These are phyloP conservation scores for Unio pictorum DNA, from an alignment of 2,888 invertebrate species.

Conservation along the genomic window DNA sequence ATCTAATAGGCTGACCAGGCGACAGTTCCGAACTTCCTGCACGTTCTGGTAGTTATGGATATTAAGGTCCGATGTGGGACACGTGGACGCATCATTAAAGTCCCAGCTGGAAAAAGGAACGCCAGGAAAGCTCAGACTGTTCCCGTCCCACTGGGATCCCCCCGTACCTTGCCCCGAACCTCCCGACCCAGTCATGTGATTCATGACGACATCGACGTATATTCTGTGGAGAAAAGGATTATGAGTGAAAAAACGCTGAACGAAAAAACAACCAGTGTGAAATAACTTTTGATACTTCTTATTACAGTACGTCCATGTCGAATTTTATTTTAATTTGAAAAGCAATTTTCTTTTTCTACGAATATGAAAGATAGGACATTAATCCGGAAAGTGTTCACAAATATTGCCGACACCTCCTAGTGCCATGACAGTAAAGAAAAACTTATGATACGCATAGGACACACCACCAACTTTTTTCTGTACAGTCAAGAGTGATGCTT, in stretches of 20 bases:
- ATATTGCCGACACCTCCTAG: too few species aligned
- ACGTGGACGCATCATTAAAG: slow-evolving; percentile 74
- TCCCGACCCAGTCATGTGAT: slow-evolving; percentile 84
- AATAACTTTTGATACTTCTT: too few species aligned
- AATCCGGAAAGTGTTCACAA: too few species aligned
- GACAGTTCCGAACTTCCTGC: slow-evolving; percentile 76
- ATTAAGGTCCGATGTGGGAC: slow-evolving; percentile 72
- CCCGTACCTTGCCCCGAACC: slow-evolving; percentile 76
- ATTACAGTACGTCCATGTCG: too few species aligned
- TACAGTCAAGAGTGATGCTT: too few species aligned
- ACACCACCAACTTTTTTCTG: too few species aligned
- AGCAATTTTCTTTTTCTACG: too few species aligned
- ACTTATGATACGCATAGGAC: too few species aligned
- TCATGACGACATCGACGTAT: slow-evolving; percentile 85
- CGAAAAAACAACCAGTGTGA: too few species aligned
- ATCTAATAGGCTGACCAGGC: slow-evolving; percentile 82
- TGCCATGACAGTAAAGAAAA: too few species aligned
- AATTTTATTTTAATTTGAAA: too few species aligned
- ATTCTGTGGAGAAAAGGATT: slow-evolving; percentile 76
- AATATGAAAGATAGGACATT: too few species aligned
- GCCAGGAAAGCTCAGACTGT: slow-evolving; percentile 63
- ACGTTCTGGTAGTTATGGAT: slow-evolving; percentile 54
- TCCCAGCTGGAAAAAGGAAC: slow-evolving; percentile 75
- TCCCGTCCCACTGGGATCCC: slow-evolving; percentile 71
- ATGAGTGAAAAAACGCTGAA: not conserved